These are phyloP conservation scores for Actinernus sp. DNA, from an alignment of 92 coral and sea anemone genomes.

Conservation along the genomic window DNA sequence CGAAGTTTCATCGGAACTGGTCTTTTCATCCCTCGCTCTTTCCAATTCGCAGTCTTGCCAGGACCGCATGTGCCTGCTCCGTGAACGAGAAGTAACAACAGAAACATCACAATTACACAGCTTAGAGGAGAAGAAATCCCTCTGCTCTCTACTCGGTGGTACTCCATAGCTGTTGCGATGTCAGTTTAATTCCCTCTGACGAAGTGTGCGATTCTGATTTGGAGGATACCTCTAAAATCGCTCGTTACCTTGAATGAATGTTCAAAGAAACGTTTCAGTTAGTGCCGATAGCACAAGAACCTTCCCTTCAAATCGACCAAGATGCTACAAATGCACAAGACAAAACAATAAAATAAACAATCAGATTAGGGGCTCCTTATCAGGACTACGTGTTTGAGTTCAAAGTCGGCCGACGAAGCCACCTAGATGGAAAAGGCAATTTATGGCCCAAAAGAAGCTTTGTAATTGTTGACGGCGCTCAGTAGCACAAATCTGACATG, in stretches of 20 bases:
- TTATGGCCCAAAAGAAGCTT: neutral
- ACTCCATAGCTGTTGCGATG: conserved; percentile 30
- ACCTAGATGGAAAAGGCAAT: neutral
- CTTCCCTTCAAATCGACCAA: neutral
- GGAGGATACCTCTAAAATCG: too few relatives aligned
- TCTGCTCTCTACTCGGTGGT: conserved; percentile 1
- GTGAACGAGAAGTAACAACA: conserved; percentile 18
- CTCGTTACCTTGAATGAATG: too few relatives aligned
- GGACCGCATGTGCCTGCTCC: conserved; percentile 62
- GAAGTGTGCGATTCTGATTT: too few relatives aligned
- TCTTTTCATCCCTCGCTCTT: conserved; percentile 7
- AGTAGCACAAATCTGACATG: too few relatives aligned
- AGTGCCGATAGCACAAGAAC: too few relatives aligned
- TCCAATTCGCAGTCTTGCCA: neutral
- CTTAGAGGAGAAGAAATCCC: neutral
- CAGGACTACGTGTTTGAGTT: conserved; percentile 28
- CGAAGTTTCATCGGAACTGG: conserved; percentile 55
- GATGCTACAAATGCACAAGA: conserved; percentile 19
- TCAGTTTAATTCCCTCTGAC: too few relatives aligned
- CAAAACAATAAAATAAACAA: conserved; percentile 24
- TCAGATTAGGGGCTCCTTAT: conserved; percentile 8
- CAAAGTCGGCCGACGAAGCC: conserved; percentile 45
- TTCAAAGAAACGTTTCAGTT: too few relatives aligned
- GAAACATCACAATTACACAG: neutral
- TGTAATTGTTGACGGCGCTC: neutral